Evolutionary conservation across 2,888 invertebrate species (phyloP).

Genomic region (Phyllotreta striolata): DNA sequence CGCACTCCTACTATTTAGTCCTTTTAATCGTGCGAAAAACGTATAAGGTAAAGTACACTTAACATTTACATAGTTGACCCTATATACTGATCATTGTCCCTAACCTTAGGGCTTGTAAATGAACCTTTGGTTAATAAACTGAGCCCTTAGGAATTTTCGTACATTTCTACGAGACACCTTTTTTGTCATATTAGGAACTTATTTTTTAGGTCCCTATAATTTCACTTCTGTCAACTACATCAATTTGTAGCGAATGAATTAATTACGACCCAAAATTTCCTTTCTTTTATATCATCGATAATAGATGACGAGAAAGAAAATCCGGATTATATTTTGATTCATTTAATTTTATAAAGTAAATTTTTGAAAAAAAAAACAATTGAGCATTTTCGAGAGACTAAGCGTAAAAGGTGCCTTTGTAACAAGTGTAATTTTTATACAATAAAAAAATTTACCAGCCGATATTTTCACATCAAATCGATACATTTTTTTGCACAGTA

Average conservation of each 20-base stretch:
- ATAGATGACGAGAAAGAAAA: not conserved
- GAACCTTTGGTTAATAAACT: too few relatives aligned
- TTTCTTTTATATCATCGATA: not conserved
- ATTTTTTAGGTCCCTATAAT: too few relatives aligned
- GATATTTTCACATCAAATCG: conserved; percentile 19
- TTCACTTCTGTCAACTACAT: too few relatives aligned
- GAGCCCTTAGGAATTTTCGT: too few relatives aligned
- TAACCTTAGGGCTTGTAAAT: too few relatives aligned
- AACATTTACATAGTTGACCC: too few relatives aligned
- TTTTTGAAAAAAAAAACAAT: conserved; percentile 3
- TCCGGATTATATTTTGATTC: not conserved
- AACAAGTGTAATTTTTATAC: conserved; percentile 48
- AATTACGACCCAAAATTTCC: conserved; percentile 1
- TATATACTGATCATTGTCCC: too few relatives aligned
- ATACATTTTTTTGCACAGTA: conserved; percentile 29
- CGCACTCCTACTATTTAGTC: too few relatives aligned
- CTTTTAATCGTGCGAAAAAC: too few relatives aligned
- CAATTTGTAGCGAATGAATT: not conserved
- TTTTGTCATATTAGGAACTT: too few relatives aligned
- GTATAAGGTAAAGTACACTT: too few relatives aligned
- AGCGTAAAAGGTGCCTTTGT: conserved; percentile 44
- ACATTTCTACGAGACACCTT: too few relatives aligned
- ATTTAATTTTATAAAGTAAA: not conserved
- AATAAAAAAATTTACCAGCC: conserved; percentile 39
- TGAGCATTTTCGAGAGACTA: conserved; percentile 5